Evolutionary conservation across 2,888 invertebrate species (phyloP), one percentile per base, ranked within the genome.

Genomic region (Eupsilia transversa): DNA sequence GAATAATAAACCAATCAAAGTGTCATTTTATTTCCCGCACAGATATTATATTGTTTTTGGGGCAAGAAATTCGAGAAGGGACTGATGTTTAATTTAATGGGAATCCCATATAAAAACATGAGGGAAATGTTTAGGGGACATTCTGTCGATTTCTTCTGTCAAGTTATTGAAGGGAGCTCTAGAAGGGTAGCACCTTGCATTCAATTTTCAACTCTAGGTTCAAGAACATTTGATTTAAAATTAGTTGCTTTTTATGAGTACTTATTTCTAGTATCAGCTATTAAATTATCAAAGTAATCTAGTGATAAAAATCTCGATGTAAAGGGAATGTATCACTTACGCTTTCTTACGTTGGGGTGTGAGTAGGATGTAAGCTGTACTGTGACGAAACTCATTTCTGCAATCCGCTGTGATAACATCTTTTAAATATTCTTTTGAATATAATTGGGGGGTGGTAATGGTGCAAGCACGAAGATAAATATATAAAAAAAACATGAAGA

Each of bases 21-120:
- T 89, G 87, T 86, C 79, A 84, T 88, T 90, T 90, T 91, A 91
- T 91, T 86, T 84, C 84, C 83, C 87, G 71, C 88, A 87, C 84
- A 88, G 86, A 89, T 91, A 90, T 92, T 93, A 91, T 93, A 91
- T 92, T 92, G 86, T 90, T 91, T 90, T 87, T 89, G 88, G 90
- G 88, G 82, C 85, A 82, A 82, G 86, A 86, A 86, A 83, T 87
- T 81, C 85, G 89, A 49, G 90, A 49, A 65, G 91, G 71, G 89
- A 75, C 86, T 87, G 84, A 86, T 89, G 86, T 90, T 91, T 89
- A 88, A 89, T 90, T 90, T 89, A 86, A 86, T 86, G 85, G 83
- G 86, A 88, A 88, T 83, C 83, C 85, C 84, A 83, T 89, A 89
- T 88, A 92, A 92, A 90, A 92, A 91, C 90, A 91, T 85, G 86